Evolutionary conservation across 2,888 invertebrate species (phyloP).

Genomic region (Toxonevra muliebris): DNA sequence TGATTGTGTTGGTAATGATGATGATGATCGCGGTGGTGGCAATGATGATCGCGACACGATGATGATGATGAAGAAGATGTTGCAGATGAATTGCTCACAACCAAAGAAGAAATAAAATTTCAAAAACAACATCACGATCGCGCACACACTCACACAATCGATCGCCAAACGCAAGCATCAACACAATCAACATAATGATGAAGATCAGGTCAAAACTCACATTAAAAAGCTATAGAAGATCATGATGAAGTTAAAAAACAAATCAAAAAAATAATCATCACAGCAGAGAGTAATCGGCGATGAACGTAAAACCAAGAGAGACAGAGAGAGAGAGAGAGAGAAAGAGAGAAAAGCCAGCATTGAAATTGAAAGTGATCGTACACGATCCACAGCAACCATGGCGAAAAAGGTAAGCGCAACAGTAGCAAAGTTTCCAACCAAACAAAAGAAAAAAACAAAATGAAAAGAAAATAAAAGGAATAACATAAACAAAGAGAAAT

Average conservation of each 20-base stretch:
- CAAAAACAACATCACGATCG: too few species aligned
- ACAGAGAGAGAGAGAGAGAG: conserved; percentile 26
- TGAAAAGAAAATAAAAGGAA: conserved; percentile 24
- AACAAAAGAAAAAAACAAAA: conserved; percentile 29
- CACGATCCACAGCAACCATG: conserved; percentile 42
- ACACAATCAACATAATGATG: too few species aligned
- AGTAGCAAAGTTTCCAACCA: conserved; percentile 21
- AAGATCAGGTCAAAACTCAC: too few species aligned
- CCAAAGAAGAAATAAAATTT: too few species aligned
- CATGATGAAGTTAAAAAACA: conserved; percentile 52
- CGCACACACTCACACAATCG: too few species aligned
- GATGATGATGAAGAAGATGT: too few species aligned
- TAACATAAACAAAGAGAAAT: conserved; percentile 23
- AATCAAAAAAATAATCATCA: conserved; percentile 34
- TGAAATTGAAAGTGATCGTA: conserved; percentile 61
- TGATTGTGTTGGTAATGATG: too few species aligned
- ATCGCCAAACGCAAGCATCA: too few species aligned
- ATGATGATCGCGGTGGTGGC: too few species aligned
- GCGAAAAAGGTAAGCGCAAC: conserved; percentile 37
- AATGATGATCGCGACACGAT: too few species aligned
- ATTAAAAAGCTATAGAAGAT: conserved; percentile 35
- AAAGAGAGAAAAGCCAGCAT: conserved; percentile 33
- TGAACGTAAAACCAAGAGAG: conserved; percentile 34
- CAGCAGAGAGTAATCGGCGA: conserved; percentile 8
- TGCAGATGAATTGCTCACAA: too few species aligned